Base-by-base conservation (phyloP, 2,888 invertebrate genomes). In the Steromphala cineraria region DNA sequence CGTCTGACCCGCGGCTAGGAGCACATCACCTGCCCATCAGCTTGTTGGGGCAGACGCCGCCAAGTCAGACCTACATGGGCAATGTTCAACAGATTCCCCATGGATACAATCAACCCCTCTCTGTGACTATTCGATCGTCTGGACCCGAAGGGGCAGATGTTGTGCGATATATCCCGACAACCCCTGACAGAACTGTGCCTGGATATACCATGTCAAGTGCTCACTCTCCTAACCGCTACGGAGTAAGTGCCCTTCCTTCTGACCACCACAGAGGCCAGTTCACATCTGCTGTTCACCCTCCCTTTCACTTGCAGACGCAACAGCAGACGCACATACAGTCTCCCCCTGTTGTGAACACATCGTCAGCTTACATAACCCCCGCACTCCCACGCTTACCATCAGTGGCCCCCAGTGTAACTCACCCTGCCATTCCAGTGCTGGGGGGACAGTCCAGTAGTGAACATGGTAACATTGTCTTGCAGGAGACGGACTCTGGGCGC, bases 401-500 rank as follows among this genome's bases (percentile, higher is more conserved):
- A 71, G 78, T 83, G 83, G 67, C 84, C 81, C 1, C 85, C 82
- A 79, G 80, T 82, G 52, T 78, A 67, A 15, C 80, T 4, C 81
- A 46, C 75, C 82, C 71, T 81, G 83, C 75, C 83, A 81, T 84
- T 80, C 83, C 53, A 83, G 84, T 82, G 74, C 80, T n/a, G 86
- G 84, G 84, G 83, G 83, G 81, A 17, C 78, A 75, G 46, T 55
- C 55, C 53, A 76, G 76, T 74, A 80, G 81, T 77, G 80, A 77
- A 55, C 79, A 79, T 55, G 84, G 83, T 81, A 81, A 83, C 80
- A 78, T 80, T 67, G 83, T 80, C 19, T 83, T 82, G 77, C 78
- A 75, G 76, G 81, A 82, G 19, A 84, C 84, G 76, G 75, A 81
- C 67, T 87, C 87, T 71, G 84, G 83, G 67, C 81, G 84, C 24